Base-by-base conservation (phyloP, 2,888 invertebrate species). In the Ichneumoninae sp. region DNA sequence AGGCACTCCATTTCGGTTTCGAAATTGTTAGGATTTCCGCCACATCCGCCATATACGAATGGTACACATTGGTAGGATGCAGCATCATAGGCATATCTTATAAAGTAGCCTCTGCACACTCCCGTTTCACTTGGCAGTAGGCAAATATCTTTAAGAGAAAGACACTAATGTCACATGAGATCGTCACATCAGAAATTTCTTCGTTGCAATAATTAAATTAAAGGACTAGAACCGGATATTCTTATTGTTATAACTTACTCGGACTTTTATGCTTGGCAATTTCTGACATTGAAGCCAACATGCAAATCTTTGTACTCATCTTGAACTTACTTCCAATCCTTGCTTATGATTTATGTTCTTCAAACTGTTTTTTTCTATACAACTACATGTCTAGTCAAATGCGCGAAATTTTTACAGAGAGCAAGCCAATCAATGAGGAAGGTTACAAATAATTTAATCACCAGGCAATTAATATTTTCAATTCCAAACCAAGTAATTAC, bases 31-130 rank as follows among this genome's bases (percentile, higher is more conserved):
- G 4, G 0, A 44, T 85, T 88, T 36, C 72, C 74, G 0, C 0
- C 0, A 52, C 88, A 88, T 26, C 88, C 88, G 3, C 88, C 88
- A 13, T 88, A 87, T 1, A 6, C 0, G 57, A 88, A 88, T 50
- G 22, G 1, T 22, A 54, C 78, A 26, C 88, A 88, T 1, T 8
- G 52, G 22, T 26, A 30, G 19, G 54, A 47, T 47, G 4, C 0
- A 47, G 1, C 13, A 47, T 47, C 16, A 47, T 4, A 47, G 44
- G 13, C 44, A 16, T 13, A 47, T 16, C 44, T 47, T 13, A 3
- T 47, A 16, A 47, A 47, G 13, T 3, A 16, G 0, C 16, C 44
- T 47, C 44, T 47, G 44, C 44, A 47, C 44, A 47, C 44, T 16
- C 44, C 44, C 3, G 44, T 47, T 47, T 16, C 44, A 3, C 44